Conservation (phyloP, 53 echinoderm and acorn worm species). For the Echinometra lucunter region DNA sequence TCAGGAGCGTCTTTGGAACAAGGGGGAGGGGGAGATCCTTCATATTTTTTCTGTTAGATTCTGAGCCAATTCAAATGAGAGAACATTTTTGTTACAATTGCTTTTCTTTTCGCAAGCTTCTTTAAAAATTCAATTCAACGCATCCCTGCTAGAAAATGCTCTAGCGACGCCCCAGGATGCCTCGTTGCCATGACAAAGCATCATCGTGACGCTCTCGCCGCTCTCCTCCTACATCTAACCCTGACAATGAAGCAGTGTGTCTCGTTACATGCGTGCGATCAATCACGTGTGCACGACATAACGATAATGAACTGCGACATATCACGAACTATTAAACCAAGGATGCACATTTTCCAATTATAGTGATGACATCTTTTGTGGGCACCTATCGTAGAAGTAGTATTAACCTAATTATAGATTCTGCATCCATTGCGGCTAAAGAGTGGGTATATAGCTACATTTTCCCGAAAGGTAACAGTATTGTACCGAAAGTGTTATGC, state of each 20-base stretch:
- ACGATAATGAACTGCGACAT: constrained; percentile 22
- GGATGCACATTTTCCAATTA: neutral
- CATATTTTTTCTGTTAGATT: too few relatives aligned
- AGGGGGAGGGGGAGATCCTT: neutral
- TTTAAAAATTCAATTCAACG: neutral
- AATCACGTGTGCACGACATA: neutral
- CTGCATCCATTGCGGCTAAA: neutral
- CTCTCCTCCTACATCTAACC: neutral
- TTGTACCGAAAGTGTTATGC: neutral
- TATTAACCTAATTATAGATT: constrained; percentile 18
- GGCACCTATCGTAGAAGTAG: neutral
- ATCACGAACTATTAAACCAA: constrained; percentile 10
- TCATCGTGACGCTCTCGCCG: neutral
- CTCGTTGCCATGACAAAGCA: neutral
- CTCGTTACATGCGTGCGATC: neutral
- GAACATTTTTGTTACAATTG: neutral
- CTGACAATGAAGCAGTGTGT: neutral
- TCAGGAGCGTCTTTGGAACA: too few relatives aligned
- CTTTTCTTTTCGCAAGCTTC: neutral
- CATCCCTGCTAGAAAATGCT: neutral
- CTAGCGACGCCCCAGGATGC: neutral
- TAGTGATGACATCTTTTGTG: neutral
- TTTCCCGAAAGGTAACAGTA: neutral
- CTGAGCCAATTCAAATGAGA: neutral
- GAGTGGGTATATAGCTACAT: neutral